Conservation (phyloP, 2,113 vertebrate species). For the Leptosomus discolor region DNA sequence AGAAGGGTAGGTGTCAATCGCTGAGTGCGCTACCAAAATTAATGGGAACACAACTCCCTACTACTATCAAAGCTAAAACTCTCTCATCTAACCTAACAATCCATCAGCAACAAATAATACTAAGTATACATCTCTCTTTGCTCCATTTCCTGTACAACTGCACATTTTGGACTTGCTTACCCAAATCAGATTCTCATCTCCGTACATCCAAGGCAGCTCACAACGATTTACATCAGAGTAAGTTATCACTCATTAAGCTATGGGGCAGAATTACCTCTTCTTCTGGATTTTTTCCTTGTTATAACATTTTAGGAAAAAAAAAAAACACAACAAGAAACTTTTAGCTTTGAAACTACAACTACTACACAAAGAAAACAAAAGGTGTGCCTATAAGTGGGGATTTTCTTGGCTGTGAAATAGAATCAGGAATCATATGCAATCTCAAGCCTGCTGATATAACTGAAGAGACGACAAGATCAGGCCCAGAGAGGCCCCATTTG, state of each 20-base stretch:
- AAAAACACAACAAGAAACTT: neutral
- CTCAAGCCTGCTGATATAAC: neutral
- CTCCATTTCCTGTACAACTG: neutral
- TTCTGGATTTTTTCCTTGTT: neutral
- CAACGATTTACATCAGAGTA: neutral
- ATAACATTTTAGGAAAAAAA: neutral
- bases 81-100: neutral
- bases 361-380: neutral
- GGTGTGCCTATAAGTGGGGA: neutral
- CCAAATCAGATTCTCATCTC: neutral
- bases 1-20: neutral
- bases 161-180: neutral
- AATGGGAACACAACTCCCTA: neutral
- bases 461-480: neutral
- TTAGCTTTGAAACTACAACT: neutral
- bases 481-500: neutral
- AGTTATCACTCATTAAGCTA: neutral
- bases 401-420: neutral
- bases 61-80: neutral
- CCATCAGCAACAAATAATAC: neutral
- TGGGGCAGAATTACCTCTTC: neutral
- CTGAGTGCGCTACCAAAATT: neutral
- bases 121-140: neutral
- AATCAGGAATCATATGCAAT: neutral
- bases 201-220: neutral